phyloP scores from a whole-genome alignment of 2,797 vertebrate species.

The Pseudotriccus pelzelni region DNA sequence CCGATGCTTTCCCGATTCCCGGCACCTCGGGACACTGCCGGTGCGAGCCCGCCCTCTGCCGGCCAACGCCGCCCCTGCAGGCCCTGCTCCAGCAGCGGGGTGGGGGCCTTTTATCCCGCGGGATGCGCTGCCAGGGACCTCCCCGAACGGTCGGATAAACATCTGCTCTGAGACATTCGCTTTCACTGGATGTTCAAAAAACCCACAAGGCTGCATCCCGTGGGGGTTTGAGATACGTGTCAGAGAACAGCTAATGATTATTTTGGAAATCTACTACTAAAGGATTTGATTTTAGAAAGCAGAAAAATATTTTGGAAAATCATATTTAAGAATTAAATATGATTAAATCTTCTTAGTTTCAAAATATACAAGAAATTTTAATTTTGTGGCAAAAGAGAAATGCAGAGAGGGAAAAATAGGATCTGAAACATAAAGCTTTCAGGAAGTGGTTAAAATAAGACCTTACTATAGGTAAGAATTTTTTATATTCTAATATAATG shows the following conservation, averaged over 20 bases:
- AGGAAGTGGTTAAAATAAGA: not conserved
- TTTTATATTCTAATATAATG: not conserved
- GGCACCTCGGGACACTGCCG: accelerated
- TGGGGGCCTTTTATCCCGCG: accelerated
- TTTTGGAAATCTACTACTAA: not conserved
- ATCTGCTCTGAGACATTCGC: accelerated
- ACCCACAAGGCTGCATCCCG: too few relatives aligned
- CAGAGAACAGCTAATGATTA: not conserved
- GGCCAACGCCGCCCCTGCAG: not conserved
- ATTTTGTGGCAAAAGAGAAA: not conserved
- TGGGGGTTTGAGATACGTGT: too few relatives aligned
- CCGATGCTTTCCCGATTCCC: too few relatives aligned
- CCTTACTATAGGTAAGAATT: not conserved
- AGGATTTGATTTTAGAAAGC: not conserved
- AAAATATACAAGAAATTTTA: not conserved
- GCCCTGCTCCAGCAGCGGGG: accelerated
- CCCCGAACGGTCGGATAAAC: accelerated
- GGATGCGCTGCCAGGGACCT: accelerated
- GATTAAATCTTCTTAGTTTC: not conserved
- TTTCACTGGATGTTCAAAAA: accelerated
- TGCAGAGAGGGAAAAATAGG: not conserved
- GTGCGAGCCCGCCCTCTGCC: constrained; percentile 64
- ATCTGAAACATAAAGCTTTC: not conserved
- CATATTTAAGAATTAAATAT: not conserved
- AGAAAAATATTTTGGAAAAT: not conserved